Conservation (phyloP, 2,797 vertebrate species). For the Fistularia commersonii region DNA sequence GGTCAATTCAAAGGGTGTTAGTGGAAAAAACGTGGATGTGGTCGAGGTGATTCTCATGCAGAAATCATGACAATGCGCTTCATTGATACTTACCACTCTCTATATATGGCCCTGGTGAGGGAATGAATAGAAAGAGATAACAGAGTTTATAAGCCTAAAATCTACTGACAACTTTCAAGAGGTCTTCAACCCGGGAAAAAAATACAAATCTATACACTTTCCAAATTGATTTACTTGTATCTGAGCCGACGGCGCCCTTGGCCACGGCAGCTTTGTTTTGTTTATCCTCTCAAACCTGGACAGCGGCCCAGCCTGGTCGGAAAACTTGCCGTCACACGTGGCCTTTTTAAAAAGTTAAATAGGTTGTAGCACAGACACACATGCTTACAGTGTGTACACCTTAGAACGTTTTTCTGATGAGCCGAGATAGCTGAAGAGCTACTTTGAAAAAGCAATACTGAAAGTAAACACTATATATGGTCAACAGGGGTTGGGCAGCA, state of each 20-base stretch:
- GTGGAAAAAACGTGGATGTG: slow-evolving; percentile 64
- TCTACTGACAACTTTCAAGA: background rate
- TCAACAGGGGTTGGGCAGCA: background rate
- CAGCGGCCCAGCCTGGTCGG: slow-evolving; percentile 11
- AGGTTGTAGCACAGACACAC: background rate
- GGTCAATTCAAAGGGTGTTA: slow-evolving; percentile 59
- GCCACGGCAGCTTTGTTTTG: too few species aligned
- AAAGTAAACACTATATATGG: background rate
- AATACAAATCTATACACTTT: background rate
- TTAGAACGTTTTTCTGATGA: background rate
- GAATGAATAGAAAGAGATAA: slow-evolving; percentile 48
- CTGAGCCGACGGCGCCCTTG: too few species aligned
- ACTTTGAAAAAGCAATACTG: background rate
- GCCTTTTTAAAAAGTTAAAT: slow-evolving; percentile 23
- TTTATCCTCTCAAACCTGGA: slow-evolving; percentile 16
- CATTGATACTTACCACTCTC: slow-evolving; percentile 76
- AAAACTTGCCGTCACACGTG: slow-evolving; percentile 15
- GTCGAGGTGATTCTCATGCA: slow-evolving; percentile 66
- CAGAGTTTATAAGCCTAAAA: slow-evolving; percentile 36
- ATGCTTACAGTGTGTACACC: background rate
- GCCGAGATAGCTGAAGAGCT: too few species aligned
- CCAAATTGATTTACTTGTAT: too few species aligned
- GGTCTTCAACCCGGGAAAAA: too few species aligned
- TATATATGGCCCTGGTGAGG: slow-evolving; percentile 75
- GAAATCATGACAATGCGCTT: slow-evolving; percentile 43